Evolutionary conservation across 1,140 invertebrate genomes (phyloP).

Genomic region (Drosophila tsacasi): DNA sequence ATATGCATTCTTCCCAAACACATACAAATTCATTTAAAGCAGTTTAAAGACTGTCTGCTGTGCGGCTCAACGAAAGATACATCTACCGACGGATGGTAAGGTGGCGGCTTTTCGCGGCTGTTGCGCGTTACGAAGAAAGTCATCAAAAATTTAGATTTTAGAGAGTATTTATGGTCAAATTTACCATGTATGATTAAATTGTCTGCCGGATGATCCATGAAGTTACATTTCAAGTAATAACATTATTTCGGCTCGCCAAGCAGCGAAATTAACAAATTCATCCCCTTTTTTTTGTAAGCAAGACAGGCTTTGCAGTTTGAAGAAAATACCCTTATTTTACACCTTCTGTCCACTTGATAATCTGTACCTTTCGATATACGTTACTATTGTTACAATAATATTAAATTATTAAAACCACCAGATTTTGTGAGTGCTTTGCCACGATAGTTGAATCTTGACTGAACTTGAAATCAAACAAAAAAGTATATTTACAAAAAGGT

Average conservation of each 20-base stretch:
- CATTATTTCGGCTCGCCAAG: constrained; percentile 63
- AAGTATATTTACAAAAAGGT: background rate
- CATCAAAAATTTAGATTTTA: constrained; percentile 12
- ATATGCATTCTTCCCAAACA: background rate
- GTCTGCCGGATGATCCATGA: constrained; percentile 47
- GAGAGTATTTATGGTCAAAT: constrained; percentile 32
- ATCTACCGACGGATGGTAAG: background rate
- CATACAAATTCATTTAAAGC: background rate
- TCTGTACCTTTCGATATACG: background rate
- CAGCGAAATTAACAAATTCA: constrained; percentile 70
- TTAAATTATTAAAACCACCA: background rate
- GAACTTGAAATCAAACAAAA: background rate
- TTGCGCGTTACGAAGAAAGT: background rate
- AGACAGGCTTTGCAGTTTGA: background rate
- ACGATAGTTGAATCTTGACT: background rate
- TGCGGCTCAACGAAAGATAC: background rate
- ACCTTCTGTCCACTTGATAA: constrained; percentile 5
- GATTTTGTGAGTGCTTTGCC: background rate
- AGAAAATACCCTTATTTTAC: constrained; percentile 14
- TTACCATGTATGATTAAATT: constrained; percentile 49
- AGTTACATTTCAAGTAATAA: constrained; percentile 50
- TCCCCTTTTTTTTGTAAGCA: constrained; percentile 13
- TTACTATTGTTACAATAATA: no score
- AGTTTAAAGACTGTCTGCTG: background rate
- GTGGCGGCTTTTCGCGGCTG: background rate